phyloP scores from a whole-genome alignment of 2,888 invertebrate species.

The Notodonta dromedarius region DNA sequence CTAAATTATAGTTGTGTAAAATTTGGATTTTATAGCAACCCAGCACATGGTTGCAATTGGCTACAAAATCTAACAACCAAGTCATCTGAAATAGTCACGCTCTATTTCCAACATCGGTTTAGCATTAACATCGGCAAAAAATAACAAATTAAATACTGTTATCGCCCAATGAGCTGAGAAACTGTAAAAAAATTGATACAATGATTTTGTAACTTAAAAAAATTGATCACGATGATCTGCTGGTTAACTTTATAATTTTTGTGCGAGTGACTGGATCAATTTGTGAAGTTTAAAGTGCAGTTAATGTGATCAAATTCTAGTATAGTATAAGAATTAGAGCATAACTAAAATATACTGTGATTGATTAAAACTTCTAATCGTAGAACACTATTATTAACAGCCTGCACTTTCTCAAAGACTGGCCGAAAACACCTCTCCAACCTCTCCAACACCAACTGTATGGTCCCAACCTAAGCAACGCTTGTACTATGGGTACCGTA shows the following conservation, averaged over 20 bases:
- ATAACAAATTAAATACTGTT: slow-evolving; percentile 2
- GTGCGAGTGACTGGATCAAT: neutral
- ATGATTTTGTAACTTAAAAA: neutral
- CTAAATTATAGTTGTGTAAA: neutral
- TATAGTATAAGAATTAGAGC: no score
- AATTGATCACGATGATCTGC: neutral
- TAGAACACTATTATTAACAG: no score
- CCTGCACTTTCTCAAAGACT: no score
- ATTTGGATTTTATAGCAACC: neutral
- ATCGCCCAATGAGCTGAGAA: neutral
- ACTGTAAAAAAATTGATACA: neutral
- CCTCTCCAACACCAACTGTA: no score
- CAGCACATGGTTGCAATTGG: neutral
- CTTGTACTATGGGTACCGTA: no score
- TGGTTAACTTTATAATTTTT: neutral
- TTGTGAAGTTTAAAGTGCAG: neutral
- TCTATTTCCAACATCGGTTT: neutral
- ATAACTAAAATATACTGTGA: no score
- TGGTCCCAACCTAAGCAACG: no score
- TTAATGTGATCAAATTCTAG: no score
- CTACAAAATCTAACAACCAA: neutral
- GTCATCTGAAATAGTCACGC: slow-evolving; percentile 3
- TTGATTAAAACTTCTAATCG: no score
- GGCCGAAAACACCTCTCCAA: no score
- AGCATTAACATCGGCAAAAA: neutral